Evolutionary conservation across 2,888 invertebrate species (phyloP).

Genomic region (Tinea semifulvella): DNA sequence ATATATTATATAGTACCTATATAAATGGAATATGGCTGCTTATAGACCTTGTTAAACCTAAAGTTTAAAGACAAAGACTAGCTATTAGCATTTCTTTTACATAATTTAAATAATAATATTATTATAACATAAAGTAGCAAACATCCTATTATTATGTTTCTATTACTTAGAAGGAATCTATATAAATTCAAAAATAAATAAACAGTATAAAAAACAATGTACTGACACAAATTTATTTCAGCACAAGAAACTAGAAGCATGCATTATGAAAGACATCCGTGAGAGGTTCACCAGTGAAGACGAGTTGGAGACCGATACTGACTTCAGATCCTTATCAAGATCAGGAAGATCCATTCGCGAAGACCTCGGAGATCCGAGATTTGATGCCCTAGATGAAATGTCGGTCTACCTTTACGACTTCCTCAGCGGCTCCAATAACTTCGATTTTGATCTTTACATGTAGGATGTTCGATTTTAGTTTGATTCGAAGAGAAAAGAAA

Average conservation of each 20-base stretch:
- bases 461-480: conserved; percentile 21
- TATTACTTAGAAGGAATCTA: no score
- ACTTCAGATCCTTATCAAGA: conserved; percentile 61
- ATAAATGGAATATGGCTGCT: no score
- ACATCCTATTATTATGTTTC: no score
- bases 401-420: conserved; percentile 70
- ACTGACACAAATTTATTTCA: conserved; percentile 26
- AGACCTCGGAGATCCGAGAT: conserved; percentile 44
- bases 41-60: no score
- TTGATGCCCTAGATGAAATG: conserved; percentile 64
- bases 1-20: no score
- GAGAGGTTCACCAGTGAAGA: conserved; percentile 70
- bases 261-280: conserved; percentile 76
- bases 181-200: neutral
- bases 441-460: conserved; percentile 63
- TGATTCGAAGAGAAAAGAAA: no score
- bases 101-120: no score
- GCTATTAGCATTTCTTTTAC: no score
- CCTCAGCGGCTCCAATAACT: conserved; percentile 66
- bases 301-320: conserved; percentile 61
- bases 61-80: no score
- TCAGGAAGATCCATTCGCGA: conserved; percentile 58
- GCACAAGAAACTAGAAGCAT: conserved; percentile 77
- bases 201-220: no score
- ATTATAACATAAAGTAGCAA: no score